Evolutionary conservation across 2,113 vertebrate genomes (phyloP), one percentile per base, ranked within the genome.

Genomic region (Thunnus thynnus): DNA sequence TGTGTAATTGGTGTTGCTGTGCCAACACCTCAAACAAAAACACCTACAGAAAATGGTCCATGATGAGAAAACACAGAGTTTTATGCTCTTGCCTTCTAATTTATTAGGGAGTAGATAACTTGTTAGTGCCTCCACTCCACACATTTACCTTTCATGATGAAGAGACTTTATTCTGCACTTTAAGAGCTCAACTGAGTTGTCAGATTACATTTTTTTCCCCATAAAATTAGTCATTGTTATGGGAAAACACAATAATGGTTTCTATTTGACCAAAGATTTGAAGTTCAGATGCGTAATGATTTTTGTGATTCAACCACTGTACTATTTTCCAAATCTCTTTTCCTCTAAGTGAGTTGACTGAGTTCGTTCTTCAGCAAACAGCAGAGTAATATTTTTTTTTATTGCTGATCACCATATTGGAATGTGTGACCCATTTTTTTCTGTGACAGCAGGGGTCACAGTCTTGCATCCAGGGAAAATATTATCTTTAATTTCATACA

Each of bases 21-120:
- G 93, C 86, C 93, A 93, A 93, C 92, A 88, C 82, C 83, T 93
- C 86, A 94, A 94, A 94, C 88, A 93, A 88, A 91, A 94, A 92
- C 90, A 93, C 78, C 76, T 72, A 72, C 83, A 86, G 66, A 90
- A 88, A 90, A 86, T 41, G 81, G 72, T 62, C 75, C 66, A 48
- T 78, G 89, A 86, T 89, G 86, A 86, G 64, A 91, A 93, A 91
- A 91, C 84, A 89, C 54, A 82, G 20, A 41, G 56, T 47, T 78
- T 30, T 61, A 72, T 74, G 75, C 56, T 82, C 52, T 27, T 46
- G 41, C 50, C 67, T 64, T 83, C 32, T 68, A 56, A 71, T 63
- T 50, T 60, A 47, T 44, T 56, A 36, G 76, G 25, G 56, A 1
- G 17, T 17, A 62, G 69, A 77, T 55, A 20, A 22, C n/a, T 46